Evolutionary conservation across 2,888 invertebrate species (phyloP), one percentile per base, ranked within the genome.

Genomic region (Podotricha telesiphe): DNA sequence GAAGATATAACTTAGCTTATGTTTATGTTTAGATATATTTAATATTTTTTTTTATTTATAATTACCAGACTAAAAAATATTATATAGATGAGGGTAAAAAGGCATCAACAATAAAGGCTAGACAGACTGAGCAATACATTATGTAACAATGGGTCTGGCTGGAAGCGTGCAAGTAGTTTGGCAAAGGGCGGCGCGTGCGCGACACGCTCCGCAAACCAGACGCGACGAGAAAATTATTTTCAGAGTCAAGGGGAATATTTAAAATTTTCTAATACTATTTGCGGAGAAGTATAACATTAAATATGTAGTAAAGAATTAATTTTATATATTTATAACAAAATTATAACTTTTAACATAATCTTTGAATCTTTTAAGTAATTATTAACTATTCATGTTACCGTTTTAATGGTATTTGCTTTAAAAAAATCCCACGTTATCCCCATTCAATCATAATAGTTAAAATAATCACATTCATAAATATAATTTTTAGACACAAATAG

Each of bases 141-240:
- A 61, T 61, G 50, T 67, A 53, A 67, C 67, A 67, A 67, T 67
- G 67, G 47, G 42, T 47, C 45, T 37, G 34, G 34, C 67, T 53
- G 59, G 67, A 61, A 61, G 42, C 47, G 48, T 19, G 37, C 53
- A 45, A 40, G 45, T 64, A 48, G 55, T 50, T 68, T 68, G 68
- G 68, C 68, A 59, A 13, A 37, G 58, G 28, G 13, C 40, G 40
- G 58, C 68, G 68, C 68, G 64, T 68, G 68, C 68, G 68, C 68
- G 68, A 63, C 56, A 37, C 68, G 68, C 50, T 58, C 34, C 6
- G 42, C 37, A 51, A 11, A 11, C n/a, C 56, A 40, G 58, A 66
- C 58, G 61, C 47, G 40, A 28, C 42, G 28, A 2, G 28, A 28
- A 28, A 28, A 66, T 58, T 47, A 48, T 66, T 66, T 66, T 66